Percentiles rank a stretch among this genome's conserved stretches.
These are phyloP conservation scores for Oreochromis niloticus DNA, from an alignment of 2,113 vertebrate species.

Conservation along the genomic window DNA sequence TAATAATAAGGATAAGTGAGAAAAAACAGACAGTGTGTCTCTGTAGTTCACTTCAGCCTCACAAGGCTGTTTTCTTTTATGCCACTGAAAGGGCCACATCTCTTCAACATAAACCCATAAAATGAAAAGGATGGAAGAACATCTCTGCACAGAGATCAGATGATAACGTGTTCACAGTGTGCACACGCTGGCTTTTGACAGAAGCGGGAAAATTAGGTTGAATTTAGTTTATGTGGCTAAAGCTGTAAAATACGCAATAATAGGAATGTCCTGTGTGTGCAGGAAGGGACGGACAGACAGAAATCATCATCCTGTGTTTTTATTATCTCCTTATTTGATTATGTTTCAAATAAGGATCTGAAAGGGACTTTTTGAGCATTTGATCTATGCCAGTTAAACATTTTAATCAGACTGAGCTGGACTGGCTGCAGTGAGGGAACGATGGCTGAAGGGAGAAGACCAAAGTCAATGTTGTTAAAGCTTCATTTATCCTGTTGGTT, in stretches of 20 bases:
- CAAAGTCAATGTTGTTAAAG: slow-evolving; percentile 9
- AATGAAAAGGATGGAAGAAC: background rate
- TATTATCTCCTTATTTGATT: background rate
- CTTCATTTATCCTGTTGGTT: slow-evolving; percentile 20
- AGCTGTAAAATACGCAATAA: background rate
- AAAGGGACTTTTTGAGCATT: background rate
- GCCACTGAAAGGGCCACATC: background rate
- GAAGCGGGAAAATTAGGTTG: background rate
- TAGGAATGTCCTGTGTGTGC: background rate
- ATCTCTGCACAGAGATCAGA: background rate
- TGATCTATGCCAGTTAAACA: background rate
- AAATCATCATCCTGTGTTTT: background rate
- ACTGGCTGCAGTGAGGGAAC: background rate
- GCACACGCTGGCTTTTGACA: background rate
- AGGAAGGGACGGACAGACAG: background rate
- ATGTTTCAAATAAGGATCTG: background rate
- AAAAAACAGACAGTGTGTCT: background rate
- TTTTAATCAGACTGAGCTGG: background rate
- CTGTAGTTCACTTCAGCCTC: background rate
- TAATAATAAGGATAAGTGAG: background rate
- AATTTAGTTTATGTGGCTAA: background rate
- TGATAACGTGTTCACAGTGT: background rate
- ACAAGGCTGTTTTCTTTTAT: background rate
- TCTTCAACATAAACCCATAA: background rate
- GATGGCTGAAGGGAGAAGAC: background rate